Evolutionary conservation across 2,888 invertebrate species (phyloP).

Genomic region (Leptogaster cylindrica): DNA sequence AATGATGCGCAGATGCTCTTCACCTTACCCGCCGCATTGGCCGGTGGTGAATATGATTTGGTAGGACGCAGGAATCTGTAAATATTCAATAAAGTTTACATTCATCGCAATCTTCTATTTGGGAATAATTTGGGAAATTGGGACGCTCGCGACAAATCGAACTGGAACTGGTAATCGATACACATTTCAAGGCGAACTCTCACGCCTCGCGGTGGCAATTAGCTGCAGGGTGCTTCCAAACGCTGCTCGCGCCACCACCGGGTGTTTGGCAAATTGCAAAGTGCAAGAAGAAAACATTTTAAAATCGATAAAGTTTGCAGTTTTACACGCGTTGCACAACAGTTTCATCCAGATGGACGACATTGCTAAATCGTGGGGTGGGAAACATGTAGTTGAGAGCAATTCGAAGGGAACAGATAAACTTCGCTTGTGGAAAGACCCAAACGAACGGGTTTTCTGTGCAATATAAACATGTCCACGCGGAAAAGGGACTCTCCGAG

Average conservation of each 20-base stretch:
- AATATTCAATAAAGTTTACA: constrained; percentile 5
- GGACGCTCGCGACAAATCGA: neutral
- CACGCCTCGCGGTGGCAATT: constrained; percentile 15
- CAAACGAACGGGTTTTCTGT: constrained; percentile 6
- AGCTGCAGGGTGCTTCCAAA: neutral
- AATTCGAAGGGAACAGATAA: neutral
- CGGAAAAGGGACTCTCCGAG: constrained; percentile 16
- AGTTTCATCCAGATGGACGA: too few species aligned
- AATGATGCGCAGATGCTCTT: constrained; percentile 67
- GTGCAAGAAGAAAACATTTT: constrained; percentile 36
- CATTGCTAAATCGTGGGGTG: constrained; percentile 17
- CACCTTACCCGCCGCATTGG: constrained; percentile 63
- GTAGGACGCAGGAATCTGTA: constrained; percentile 77
- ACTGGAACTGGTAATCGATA: neutral
- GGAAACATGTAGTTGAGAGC: neutral
- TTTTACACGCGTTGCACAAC: constrained; percentile 41
- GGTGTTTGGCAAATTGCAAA: constrained; percentile 26
- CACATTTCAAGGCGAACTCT: constrained; percentile 12
- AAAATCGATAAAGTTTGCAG: constrained; percentile 47
- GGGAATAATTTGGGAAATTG: constrained; percentile 14
- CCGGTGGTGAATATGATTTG: constrained; percentile 76
- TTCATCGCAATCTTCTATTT: neutral
- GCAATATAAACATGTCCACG: constrained; percentile 11
- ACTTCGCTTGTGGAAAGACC: constrained; percentile 9
- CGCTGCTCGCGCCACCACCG: neutral